phyloP scores from a whole-genome alignment of 2,888 invertebrate genomes.

The Parthenolecanium corni region DNA sequence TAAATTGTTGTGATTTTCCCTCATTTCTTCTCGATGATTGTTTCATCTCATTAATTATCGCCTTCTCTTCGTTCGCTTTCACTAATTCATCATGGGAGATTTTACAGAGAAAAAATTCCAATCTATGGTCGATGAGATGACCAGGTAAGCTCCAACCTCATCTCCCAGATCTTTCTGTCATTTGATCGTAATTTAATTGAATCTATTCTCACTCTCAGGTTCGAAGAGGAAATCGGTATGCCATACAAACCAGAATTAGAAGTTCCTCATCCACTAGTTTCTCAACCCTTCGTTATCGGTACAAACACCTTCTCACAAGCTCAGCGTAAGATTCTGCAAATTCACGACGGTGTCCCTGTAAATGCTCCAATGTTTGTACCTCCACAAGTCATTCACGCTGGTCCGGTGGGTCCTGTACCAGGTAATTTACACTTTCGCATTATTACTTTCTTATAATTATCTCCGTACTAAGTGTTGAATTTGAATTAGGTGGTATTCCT shows the following conservation, averaged over 20 bases:
- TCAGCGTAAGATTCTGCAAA: slow-evolving; percentile 19
- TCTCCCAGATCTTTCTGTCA: neutral
- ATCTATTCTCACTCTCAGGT: slow-evolving; percentile 44
- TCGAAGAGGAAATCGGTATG: slow-evolving; percentile 67
- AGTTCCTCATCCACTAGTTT: slow-evolving; percentile 39
- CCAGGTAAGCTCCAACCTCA: slow-evolving; percentile 47
- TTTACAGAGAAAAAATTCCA: slow-evolving; percentile 48
- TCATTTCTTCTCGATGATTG: too few species aligned
- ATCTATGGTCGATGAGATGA: slow-evolving; percentile 87
- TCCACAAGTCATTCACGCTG: slow-evolving; percentile 46
- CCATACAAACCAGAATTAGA: slow-evolving; percentile 46
- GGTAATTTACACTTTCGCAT: slow-evolving; percentile 7
- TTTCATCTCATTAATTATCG: too few species aligned
- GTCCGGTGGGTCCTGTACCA: neutral
- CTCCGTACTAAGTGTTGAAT: neutral
- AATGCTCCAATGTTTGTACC: slow-evolving; percentile 54
- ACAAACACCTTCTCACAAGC: slow-evolving; percentile 39
- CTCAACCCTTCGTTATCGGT: slow-evolving; percentile 46
- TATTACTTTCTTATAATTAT: neutral
- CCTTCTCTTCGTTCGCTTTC: too few species aligned
- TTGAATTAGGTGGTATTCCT: slow-evolving; percentile 3
- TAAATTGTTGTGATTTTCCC: too few species aligned
- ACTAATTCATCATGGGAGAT: slow-evolving; percentile 33
- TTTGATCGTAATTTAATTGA: neutral
- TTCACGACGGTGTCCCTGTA: slow-evolving; percentile 8